A percentile compares a stretch with the other conserved stretches of the same genome.
phyloP scores from a whole-genome alignment of 1,140 invertebrate species.

The Marisa cornuarietis region DNA sequence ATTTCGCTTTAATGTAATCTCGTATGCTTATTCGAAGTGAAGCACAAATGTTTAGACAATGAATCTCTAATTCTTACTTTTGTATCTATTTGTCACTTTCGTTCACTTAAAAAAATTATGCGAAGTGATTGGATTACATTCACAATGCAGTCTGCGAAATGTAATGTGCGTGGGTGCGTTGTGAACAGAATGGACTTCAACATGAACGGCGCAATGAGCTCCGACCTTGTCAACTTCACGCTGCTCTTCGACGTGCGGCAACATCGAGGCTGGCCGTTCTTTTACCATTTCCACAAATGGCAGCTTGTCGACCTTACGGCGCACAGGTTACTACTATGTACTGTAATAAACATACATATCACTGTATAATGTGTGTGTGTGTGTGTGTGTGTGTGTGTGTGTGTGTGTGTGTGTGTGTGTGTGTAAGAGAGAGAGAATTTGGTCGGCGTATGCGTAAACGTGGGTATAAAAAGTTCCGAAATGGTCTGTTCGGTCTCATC shows the following conservation, averaged over 20 bases:
- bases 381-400: neutral
- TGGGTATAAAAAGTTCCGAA: neutral
- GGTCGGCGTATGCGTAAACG: neutral
- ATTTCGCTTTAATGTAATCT: neutral
- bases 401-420: neutral
- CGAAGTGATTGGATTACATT: neutral
- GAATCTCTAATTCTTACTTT: neutral
- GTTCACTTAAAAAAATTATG: neutral
- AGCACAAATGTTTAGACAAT: neutral
- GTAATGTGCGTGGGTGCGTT: neutral
- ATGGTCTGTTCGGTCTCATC: no score
- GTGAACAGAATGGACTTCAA: neutral
- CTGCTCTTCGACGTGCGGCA: neutral
- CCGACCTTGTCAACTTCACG: slow-evolving; percentile 15
- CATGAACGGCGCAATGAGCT: neutral
- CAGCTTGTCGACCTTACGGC: slow-evolving; percentile 5
- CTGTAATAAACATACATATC: neutral
- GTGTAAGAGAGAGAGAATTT: neutral
- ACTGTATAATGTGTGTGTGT: neutral
- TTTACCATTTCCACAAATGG: slow-evolving; percentile 18
- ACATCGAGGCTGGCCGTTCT: neutral
- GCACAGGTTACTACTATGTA: neutral
- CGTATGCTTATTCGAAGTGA: neutral
- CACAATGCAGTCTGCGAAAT: neutral
- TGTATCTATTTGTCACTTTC: neutral